Conservation (phyloP, 2,888 invertebrate genomes). For the Orthosia cruda region DNA sequence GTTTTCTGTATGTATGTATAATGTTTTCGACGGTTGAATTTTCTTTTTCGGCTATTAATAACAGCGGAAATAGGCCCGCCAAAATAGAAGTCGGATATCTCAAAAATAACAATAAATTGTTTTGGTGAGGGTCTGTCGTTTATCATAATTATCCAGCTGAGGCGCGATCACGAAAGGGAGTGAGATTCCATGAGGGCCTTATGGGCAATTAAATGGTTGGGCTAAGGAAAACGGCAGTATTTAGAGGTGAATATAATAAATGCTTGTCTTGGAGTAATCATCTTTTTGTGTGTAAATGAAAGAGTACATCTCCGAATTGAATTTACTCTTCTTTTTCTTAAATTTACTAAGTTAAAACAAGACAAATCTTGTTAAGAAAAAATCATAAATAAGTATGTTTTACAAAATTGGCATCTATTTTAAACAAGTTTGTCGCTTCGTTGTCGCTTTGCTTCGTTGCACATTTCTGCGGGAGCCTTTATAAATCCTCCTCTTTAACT, state of each 20-base stretch:
- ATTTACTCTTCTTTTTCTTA: neutral
- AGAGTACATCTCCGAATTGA: neutral
- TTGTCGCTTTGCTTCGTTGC: no score
- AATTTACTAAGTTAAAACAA: neutral
- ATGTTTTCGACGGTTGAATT: neutral
- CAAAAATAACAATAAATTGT: slow-evolving; percentile 46
- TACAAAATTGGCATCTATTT: no score
- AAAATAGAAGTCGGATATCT: slow-evolving; percentile 23
- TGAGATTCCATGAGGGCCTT: slow-evolving; percentile 12
- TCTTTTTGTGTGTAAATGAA: neutral
- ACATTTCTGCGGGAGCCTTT: no score
- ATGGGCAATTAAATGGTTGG: slow-evolving; percentile 22
- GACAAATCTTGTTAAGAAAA: no score
- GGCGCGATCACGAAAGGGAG: slow-evolving; percentile 14
- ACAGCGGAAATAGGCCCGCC: neutral
- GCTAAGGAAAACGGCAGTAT: slow-evolving; percentile 8
- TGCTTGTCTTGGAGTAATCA: neutral
- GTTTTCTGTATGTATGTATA: no score
- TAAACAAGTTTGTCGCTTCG: no score
- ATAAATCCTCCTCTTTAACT: no score
- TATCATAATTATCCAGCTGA: slow-evolving; percentile 47
- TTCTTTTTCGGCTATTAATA: neutral
- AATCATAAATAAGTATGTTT: no score
- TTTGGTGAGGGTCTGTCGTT: slow-evolving; percentile 22
- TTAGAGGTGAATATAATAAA: neutral